These are phyloP conservation scores for Lamellibrachia luymesi DNA, from an alignment of 1,140 invertebrate genomes.

Conservation along the genomic window DNA sequence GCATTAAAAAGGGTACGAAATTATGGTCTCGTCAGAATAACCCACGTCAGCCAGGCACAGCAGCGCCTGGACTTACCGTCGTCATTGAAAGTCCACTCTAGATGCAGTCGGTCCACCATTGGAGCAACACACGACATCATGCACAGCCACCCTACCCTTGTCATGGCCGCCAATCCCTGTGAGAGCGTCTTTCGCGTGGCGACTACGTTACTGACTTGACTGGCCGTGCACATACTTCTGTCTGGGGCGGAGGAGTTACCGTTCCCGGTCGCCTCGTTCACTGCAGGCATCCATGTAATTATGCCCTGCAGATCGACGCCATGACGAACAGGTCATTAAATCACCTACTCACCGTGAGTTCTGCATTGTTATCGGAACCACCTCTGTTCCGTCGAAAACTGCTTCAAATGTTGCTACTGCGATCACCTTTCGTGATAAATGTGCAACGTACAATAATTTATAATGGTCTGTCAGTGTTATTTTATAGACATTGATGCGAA, in stretches of 20 bases:
- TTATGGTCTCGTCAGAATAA: too few species aligned
- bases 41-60: too few species aligned
- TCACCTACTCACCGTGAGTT: neutral
- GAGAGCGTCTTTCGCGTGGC: neutral
- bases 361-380: neutral
- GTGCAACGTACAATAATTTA: too few species aligned
- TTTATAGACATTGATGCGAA: too few species aligned
- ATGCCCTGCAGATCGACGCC: neutral
- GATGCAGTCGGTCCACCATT: neutral
- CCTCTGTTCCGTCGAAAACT: neutral
- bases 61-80: too few species aligned
- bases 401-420: too few species aligned
- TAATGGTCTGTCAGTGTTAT: too few species aligned
- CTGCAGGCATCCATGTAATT: neutral
- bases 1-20: too few species aligned
- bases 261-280: neutral
- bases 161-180: neutral
- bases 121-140: neutral
- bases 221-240: neutral
- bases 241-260: too few species aligned
- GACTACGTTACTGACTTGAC: neutral
- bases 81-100: too few species aligned
- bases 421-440: too few species aligned
- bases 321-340: neutral
- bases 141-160: neutral